Percentiles rank a stretch among this genome's conserved stretches.
These are phyloP conservation scores for Drosophila cyrtoloma DNA, from an alignment of 2,888 invertebrate genomes.

Conservation along the genomic window DNA sequence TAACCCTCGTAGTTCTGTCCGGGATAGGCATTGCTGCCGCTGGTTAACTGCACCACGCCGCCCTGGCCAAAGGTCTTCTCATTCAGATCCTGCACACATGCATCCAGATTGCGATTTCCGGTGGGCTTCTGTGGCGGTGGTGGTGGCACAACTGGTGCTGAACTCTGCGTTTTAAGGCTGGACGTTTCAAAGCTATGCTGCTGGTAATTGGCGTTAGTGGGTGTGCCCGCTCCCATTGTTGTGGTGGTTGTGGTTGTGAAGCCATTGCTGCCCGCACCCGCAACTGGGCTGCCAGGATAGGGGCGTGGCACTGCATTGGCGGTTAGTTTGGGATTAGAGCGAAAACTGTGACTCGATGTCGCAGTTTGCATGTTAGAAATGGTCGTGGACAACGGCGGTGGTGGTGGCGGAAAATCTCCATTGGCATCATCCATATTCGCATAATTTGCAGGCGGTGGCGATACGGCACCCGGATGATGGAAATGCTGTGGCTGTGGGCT, in stretches of 20 bases:
- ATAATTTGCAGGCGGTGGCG: constrained; percentile 81
- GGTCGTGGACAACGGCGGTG: constrained; percentile 84
- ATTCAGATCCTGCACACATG: constrained; percentile 85
- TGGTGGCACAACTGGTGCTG: constrained; percentile 57
- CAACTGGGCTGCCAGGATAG: constrained; percentile 83
- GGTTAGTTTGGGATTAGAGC: constrained; percentile 85
- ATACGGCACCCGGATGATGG: constrained; percentile 85
- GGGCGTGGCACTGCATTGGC: constrained; percentile 85
- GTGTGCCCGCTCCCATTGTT: constrained; percentile 60
- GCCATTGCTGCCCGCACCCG: constrained; percentile 64
- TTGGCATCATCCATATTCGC: constrained; percentile 72
- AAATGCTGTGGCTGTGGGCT: constrained; percentile 83
- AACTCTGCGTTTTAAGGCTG: constrained; percentile 74
- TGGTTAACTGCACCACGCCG: constrained; percentile 82
- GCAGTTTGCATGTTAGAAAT: constrained; percentile 84
- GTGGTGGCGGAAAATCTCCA: constrained; percentile 83
- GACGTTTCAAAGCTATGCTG: constrained; percentile 82
- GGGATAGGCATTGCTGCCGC: constrained; percentile 76
- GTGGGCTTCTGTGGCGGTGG: constrained; percentile 65
- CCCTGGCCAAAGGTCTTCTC: constrained; percentile 85
- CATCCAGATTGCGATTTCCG: constrained; percentile 83
- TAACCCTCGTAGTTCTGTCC: constrained; percentile 88
- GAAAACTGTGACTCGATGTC: constrained; percentile 80
- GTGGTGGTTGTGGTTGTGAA: constrained; percentile 42
- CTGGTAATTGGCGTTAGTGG: constrained; percentile 81